These are phyloP conservation scores for Sogatella furcifera DNA, from an alignment of 1,140 invertebrate species.

Conservation along the genomic window DNA sequence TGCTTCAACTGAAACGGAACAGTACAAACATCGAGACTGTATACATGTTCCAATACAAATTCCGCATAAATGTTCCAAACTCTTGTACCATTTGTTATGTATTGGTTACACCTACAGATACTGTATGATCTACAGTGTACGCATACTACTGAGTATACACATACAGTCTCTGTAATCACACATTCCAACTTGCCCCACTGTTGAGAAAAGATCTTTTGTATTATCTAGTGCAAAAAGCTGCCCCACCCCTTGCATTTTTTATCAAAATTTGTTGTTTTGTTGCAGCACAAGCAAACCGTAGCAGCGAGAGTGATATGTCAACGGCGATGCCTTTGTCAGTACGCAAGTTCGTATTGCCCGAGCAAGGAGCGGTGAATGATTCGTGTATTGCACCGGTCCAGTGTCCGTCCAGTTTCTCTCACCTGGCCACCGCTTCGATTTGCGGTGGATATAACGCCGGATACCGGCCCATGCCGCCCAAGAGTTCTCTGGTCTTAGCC, in stretches of 20 bases:
- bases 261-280: constrained; percentile 18
- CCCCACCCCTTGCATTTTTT: background rate
- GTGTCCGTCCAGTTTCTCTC: constrained; percentile 71
- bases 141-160: no score
- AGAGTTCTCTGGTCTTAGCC: constrained; percentile 64
- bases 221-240: no score
- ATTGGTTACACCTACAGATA: no score
- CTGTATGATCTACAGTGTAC: no score
- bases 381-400: constrained; percentile 64
- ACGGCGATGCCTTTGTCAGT: constrained; percentile 45
- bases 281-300: constrained; percentile 59
- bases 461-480: constrained; percentile 60
- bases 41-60: no score
- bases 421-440: constrained; percentile 69
- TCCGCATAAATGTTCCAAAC: no score
- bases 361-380: constrained; percentile 65
- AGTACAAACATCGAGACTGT: no score
- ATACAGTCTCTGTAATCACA: no score
- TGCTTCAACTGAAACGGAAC: no score
- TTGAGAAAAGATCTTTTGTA: no score
- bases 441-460: constrained; percentile 61
- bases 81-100: no score
- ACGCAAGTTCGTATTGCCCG: constrained; percentile 77
- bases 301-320: constrained; percentile 44
- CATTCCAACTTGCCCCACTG: no score